Evolutionary conservation across 2,888 invertebrate species (phyloP).

Genomic region (Amaurobius ferox): DNA sequence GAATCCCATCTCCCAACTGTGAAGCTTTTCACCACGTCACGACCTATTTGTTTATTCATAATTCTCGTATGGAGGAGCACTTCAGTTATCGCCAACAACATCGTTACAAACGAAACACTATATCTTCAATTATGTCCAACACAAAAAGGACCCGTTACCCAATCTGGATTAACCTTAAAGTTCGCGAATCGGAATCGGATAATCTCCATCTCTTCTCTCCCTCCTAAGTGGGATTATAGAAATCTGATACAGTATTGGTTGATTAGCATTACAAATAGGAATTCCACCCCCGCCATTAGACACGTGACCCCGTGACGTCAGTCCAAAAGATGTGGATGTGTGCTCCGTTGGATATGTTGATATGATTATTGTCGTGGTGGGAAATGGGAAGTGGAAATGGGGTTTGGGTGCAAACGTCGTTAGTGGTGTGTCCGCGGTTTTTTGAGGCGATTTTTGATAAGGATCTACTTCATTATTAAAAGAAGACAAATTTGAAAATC

Average conservation of each 20-base stretch:
- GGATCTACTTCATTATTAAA: no score
- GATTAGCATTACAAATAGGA: conserved; percentile 70
- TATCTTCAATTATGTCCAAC: conserved; percentile 5
- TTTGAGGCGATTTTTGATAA: no score
- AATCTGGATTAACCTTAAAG: background rate
- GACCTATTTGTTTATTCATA: background rate
- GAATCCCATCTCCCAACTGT: no score
- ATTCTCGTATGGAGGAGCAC: background rate
- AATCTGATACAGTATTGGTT: conserved; percentile 62
- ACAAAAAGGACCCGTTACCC: conserved; percentile 10
- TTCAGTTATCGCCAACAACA: background rate
- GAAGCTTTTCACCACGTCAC: background rate
- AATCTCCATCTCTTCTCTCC: conserved; percentile 37
- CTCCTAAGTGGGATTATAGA: conserved; percentile 64
- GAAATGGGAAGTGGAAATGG: background rate
- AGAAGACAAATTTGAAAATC: no score
- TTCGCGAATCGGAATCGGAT: background rate
- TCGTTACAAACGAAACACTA: background rate
- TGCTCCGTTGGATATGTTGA: conserved; percentile 60
- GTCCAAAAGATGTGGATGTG: conserved; percentile 56
- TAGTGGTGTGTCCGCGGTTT: no score
- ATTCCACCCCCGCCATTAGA: conserved; percentile 39
- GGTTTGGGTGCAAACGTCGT: background rate
- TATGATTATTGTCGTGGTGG: conserved; percentile 53
- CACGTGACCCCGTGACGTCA: conserved; percentile 70